Conservation (phyloP, 2,113 vertebrate genomes). For the Cheilinus undulatus region DNA sequence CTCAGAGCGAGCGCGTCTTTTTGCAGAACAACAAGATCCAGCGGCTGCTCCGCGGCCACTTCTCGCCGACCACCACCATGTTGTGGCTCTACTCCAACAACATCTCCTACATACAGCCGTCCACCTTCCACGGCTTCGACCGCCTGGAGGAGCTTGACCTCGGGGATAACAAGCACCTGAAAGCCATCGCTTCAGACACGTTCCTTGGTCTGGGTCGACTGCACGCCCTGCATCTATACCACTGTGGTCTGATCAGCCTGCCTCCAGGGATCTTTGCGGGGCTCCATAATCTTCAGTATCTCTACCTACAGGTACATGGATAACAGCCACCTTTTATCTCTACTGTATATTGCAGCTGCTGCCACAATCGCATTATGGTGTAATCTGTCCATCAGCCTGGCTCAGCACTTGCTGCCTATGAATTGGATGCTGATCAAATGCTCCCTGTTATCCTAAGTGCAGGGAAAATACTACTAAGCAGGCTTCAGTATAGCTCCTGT, state of each 20-base stretch:
- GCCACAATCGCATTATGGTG: conserved; percentile 57
- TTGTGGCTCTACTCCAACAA: conserved; percentile 99
- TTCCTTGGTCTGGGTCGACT: conserved; percentile 93
- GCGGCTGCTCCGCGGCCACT: conserved; percentile 91
- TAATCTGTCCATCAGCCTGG: conserved; percentile 66
- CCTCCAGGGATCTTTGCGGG: conserved; percentile 90
- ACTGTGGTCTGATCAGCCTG: conserved; percentile 91
- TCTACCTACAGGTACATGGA: conserved; percentile 90
- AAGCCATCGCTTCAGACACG: conserved; percentile 91
- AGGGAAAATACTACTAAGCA: conserved; percentile 38
- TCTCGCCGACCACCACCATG: conserved; percentile 93
- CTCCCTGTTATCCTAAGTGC: conserved; percentile 42
- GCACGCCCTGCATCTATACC: conserved; percentile 95
- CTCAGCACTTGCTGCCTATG: conserved; percentile 52
- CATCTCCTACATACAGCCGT: conserved; percentile 94
- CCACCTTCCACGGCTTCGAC: conserved; percentile 92
- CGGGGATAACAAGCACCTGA: conserved; percentile 93
- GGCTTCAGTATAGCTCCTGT: conserved; percentile 16
- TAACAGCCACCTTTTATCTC: conserved; percentile 50
- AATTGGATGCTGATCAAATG: conserved; percentile 59
- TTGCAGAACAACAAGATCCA: conserved; percentile 97
- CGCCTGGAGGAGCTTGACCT: conserved; percentile 98
- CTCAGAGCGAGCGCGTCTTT: conserved; percentile 95
- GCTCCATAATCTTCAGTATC: conserved; percentile 95
- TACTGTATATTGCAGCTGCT: conserved; percentile 54